Conservation (phyloP, 2,888 invertebrate genomes). For the Drosophila rellima region DNA sequence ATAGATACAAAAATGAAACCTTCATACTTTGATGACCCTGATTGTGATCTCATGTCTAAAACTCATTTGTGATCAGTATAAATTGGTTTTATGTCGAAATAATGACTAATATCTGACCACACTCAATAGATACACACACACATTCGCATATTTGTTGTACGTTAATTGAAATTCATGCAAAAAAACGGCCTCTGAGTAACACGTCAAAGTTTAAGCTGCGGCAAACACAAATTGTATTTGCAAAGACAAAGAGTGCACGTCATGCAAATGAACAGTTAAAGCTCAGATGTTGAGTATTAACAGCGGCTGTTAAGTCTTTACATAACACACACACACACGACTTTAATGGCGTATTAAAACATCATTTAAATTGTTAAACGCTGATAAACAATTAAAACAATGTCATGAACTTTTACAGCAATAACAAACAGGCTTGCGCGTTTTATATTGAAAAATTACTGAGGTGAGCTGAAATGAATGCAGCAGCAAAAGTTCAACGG, state of each 20-base stretch:
- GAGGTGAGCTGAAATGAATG: constrained; percentile 60
- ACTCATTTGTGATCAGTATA: constrained; percentile 50
- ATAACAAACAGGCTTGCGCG: constrained; percentile 47
- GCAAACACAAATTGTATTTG: constrained; percentile 22
- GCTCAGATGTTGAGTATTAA: constrained; percentile 11
- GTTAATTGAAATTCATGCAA: constrained; percentile 66
- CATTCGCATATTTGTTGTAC: constrained; percentile 10
- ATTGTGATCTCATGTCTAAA: constrained; percentile 72
- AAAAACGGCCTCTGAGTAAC: constrained; percentile 54
- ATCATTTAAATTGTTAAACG: constrained; percentile 26
- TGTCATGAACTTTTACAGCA: constrained; percentile 67
- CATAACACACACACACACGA: neutral
- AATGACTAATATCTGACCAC: constrained; percentile 66
- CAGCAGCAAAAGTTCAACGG: constrained; percentile 68
- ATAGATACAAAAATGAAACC: constrained; percentile 1
- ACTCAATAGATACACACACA: constrained; percentile 16
- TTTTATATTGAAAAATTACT: constrained; percentile 41
- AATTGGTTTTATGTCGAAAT: constrained; percentile 59
- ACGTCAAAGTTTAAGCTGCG: constrained; percentile 44
- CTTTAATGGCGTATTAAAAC: constrained; percentile 27
- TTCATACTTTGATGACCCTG: constrained; percentile 28
- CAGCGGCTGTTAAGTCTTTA: constrained; percentile 10
- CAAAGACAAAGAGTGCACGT: constrained; percentile 8
- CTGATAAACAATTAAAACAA: constrained; percentile 42
- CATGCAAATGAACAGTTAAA: neutral